Evolutionary conservation across 2,888 invertebrate species (phyloP).

Genomic region (Trichogramma evanescens): DNA sequence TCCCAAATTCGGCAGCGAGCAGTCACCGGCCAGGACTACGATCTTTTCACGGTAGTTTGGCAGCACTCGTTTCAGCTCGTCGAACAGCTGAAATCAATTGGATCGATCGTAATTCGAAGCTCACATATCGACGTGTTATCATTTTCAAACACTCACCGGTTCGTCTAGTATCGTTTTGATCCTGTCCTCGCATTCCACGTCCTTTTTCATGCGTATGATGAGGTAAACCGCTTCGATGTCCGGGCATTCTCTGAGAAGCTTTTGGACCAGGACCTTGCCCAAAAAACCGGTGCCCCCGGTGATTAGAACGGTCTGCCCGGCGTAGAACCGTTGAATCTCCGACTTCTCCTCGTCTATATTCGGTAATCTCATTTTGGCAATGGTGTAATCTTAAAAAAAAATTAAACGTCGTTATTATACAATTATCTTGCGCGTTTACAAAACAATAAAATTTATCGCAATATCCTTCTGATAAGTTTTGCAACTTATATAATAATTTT

Average conservation of each 20-base stretch:
- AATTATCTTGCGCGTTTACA: background rate
- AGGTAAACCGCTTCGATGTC: constrained; percentile 53
- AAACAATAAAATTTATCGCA: background rate
- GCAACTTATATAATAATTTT: no score
- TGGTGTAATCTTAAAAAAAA: background rate
- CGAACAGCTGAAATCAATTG: constrained; percentile 49
- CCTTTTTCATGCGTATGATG: constrained; percentile 55
- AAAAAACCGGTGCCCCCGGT: constrained; percentile 49
- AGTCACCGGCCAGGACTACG: constrained; percentile 63
- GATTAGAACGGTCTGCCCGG: constrained; percentile 54
- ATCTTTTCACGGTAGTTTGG: constrained; percentile 63
- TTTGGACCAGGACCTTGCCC: constrained; percentile 55
- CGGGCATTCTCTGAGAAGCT: constrained; percentile 54
- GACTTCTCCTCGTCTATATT: background rate
- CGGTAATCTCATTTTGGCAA: background rate
- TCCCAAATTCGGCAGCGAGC: constrained; percentile 59
- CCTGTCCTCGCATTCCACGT: constrained; percentile 58
- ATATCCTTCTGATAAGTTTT: no score
- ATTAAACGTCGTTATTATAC: background rate
- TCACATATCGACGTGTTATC: background rate
- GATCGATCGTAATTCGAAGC: background rate
- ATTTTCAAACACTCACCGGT: constrained; percentile 49
- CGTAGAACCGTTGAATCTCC: constrained; percentile 52
- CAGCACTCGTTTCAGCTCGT: constrained; percentile 49
- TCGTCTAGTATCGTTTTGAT: constrained; percentile 64